Conservation (phyloP, 92 coral and sea anemone genomes). For the Siderastrea radians region DNA sequence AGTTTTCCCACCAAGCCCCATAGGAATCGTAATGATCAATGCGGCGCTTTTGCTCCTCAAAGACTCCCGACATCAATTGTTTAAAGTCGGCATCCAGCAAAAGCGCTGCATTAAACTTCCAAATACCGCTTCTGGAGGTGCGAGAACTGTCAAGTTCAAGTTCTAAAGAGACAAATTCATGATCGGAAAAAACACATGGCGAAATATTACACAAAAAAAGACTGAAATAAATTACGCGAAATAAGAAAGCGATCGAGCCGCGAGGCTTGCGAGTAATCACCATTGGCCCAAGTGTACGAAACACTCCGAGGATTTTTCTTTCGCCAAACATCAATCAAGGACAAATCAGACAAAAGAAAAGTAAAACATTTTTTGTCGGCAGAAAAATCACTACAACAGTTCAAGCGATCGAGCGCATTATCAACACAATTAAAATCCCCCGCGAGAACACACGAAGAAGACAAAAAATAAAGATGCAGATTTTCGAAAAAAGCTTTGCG, state of each 20-base stretch:
- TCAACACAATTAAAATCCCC: constrained; percentile 39
- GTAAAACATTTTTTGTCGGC: not conserved
- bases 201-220: not conserved
- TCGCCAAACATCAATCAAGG: constrained; percentile 7
- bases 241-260: constrained; percentile 20
- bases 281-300: not conserved
- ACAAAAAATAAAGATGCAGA: constrained; percentile 4
- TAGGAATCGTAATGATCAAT: not conserved
- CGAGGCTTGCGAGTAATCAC: not conserved
- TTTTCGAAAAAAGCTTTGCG: not conserved
- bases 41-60: not conserved
- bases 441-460: not conserved
- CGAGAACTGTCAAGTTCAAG: not conserved
- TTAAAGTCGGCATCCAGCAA: not conserved
- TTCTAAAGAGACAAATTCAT: not conserved
- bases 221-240: not conserved
- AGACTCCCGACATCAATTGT: not conserved
- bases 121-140: not conserved
- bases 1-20: constrained; percentile 10
- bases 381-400: too few relatives aligned
- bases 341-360: not conserved
- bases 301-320: not conserved
- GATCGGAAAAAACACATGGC: constrained; percentile 1
- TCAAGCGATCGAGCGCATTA: not conserved
- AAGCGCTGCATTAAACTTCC: constrained; percentile 15